These are phyloP conservation scores for Schizaphis graminum DNA, from an alignment of 2,888 invertebrate species.

Conservation along the genomic window DNA sequence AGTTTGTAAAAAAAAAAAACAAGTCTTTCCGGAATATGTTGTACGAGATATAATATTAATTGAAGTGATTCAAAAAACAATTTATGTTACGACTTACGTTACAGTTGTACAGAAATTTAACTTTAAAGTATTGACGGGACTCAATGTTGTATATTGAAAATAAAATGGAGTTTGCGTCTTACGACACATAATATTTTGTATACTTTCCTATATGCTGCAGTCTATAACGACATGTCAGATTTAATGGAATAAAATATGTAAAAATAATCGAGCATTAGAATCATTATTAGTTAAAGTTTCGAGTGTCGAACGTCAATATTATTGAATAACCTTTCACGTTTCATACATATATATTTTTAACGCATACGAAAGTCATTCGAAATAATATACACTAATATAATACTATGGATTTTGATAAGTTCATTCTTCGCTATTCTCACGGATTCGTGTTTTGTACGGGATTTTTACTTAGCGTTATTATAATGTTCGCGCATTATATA, in stretches of 20 bases:
- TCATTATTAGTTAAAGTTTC: background rate
- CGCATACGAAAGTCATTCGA: conserved; percentile 1
- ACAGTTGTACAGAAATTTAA: background rate
- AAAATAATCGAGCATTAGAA: conserved; percentile 15
- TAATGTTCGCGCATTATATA: background rate
- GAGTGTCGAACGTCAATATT: conserved; percentile 25
- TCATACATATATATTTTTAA: background rate
- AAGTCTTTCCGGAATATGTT: conserved; percentile 4
- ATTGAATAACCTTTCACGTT: conserved; percentile 48
- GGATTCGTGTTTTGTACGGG: background rate
- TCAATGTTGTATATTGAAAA: background rate
- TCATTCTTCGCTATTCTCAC: conserved; percentile 14
- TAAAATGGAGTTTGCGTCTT: background rate
- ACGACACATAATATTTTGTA: background rate
- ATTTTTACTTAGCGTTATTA: background rate
- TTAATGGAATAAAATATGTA: conserved; percentile 23
- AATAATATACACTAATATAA: conserved; percentile 17
- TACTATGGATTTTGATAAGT: background rate
- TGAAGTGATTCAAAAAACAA: background rate
- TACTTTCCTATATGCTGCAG: background rate
- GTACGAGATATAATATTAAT: background rate
- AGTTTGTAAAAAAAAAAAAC: conserved; percentile 12
- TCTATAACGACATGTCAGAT: background rate
- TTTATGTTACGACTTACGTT: background rate
- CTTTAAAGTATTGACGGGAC: background rate